phyloP scores from a whole-genome alignment of 2,888 invertebrate species.

The Pyralis farinalis region DNA sequence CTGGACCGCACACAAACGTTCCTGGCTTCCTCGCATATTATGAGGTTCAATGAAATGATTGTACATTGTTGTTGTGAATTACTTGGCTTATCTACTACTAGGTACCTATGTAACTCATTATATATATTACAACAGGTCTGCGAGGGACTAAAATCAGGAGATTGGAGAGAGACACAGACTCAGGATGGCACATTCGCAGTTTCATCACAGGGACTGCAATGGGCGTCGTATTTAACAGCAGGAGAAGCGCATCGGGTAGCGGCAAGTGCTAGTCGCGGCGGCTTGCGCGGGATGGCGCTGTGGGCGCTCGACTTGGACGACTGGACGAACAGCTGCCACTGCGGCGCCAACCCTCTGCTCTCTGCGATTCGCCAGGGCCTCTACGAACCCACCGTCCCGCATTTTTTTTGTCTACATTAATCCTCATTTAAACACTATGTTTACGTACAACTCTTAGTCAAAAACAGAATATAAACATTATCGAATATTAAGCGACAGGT shows the following conservation, averaged over 20 bases:
- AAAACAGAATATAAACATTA: no score
- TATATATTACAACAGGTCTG: slow-evolving; percentile 66
- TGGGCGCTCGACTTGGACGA: slow-evolving; percentile 91
- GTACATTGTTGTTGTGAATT: no score
- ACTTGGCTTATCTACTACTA: no score
- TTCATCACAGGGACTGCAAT: slow-evolving; percentile 81
- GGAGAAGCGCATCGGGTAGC: slow-evolving; percentile 83
- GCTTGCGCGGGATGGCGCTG: slow-evolving; percentile 87
- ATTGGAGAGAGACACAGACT: slow-evolving; percentile 76
- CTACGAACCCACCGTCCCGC: slow-evolving; percentile 48
- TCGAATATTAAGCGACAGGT: no score
- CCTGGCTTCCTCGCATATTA: slow-evolving; percentile 89
- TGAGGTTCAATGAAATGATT: slow-evolving; percentile 71
- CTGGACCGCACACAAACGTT: slow-evolving; percentile 85
- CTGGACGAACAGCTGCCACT: slow-evolving; percentile 85
- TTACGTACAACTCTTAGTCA: no score
- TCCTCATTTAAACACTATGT: no score
- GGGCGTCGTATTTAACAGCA: slow-evolving; percentile 89
- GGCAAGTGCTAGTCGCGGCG: slow-evolving; percentile 77
- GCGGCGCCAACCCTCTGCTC: slow-evolving; percentile 85
- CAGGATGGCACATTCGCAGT: slow-evolving; percentile 88
- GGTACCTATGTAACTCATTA: no score
- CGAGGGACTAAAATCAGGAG: slow-evolving; percentile 81
- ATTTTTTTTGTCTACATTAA: slow-evolving; percentile 28
- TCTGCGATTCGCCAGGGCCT: slow-evolving; percentile 78